phyloP scores from a whole-genome alignment of 2,888 invertebrate species.

The Polyommatus iphigenia region DNA sequence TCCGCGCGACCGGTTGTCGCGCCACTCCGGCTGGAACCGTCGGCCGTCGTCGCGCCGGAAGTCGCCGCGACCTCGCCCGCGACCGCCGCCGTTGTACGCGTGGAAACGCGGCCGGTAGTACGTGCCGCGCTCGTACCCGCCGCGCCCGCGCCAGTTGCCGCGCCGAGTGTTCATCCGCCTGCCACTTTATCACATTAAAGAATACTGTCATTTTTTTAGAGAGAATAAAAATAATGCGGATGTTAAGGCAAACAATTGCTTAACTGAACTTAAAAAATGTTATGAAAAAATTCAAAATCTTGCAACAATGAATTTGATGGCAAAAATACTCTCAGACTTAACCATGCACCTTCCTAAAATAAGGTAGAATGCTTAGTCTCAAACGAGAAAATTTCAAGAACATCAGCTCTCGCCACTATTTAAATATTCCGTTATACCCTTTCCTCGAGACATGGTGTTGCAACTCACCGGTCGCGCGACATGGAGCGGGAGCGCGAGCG shows the following conservation, averaged over 20 bases:
- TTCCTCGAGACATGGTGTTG: not conserved
- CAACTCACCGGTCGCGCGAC: conserved; percentile 71
- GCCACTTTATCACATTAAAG: conserved; percentile 40
- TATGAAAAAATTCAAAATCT: no score
- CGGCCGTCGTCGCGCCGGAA: conserved; percentile 57
- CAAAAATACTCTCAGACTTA: not conserved
- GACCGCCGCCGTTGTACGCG: conserved; percentile 77
- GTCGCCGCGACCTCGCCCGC: conserved; percentile 74
- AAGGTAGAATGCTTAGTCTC: not conserved
- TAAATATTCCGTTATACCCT: not conserved
- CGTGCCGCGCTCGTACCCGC: conserved; percentile 86
- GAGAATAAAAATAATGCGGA: not conserved
- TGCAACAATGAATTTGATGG: not conserved
- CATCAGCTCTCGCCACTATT: not conserved
- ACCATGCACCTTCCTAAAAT: not conserved
- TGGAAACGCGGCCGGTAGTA: conserved; percentile 90
- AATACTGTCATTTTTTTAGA: not conserved
- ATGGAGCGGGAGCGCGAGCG: conserved; percentile 80
- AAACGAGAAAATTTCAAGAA: not conserved
- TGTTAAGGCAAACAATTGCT: not conserved
- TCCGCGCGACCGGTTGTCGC: conserved; percentile 63
- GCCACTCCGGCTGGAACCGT: conserved; percentile 54
- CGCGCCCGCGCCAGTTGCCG: conserved; percentile 78
- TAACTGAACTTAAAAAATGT: not conserved
- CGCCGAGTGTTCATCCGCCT: conserved; percentile 72